phyloP scores from a whole-genome alignment of 92 coral and sea anemone genomes.

The Paragorgia papillata region DNA sequence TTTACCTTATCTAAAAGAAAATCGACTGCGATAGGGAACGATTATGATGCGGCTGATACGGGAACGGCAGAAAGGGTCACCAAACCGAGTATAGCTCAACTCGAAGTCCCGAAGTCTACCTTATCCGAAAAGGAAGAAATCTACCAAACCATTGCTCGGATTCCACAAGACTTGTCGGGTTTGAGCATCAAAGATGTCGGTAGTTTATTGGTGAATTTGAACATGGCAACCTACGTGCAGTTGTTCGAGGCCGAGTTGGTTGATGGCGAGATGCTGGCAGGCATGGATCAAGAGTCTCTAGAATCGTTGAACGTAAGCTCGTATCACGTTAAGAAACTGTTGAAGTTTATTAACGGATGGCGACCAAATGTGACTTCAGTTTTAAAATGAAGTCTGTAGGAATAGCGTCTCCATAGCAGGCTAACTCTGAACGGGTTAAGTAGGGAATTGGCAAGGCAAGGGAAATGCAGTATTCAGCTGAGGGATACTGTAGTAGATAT shows the following conservation, averaged over 20 bases:
- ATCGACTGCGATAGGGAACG: too few relatives aligned
- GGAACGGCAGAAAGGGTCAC: not conserved
- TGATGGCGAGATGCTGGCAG: constrained; percentile 80
- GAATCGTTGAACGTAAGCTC: constrained; percentile 76
- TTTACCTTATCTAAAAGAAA: not conserved
- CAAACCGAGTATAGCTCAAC: not conserved
- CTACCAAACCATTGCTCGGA: too few relatives aligned
- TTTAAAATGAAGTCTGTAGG: too few relatives aligned
- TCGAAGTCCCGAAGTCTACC: too few relatives aligned
- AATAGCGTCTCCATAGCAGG: too few relatives aligned
- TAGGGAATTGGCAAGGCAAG: too few relatives aligned
- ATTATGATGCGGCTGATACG: not conserved
- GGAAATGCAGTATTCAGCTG: too few relatives aligned
- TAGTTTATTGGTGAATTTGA: not conserved
- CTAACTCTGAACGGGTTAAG: too few relatives aligned
- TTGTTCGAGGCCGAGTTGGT: constrained; percentile 17
- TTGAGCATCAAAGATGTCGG: constrained; percentile 14
- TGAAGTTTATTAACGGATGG: constrained; percentile 79
- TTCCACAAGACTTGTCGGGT: not conserved
- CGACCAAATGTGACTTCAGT: constrained; percentile 83
- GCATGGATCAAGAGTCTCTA: constrained; percentile 67
- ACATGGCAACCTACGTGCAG: not conserved
- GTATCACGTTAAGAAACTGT: constrained; percentile 77
- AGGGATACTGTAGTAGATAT: too few relatives aligned
- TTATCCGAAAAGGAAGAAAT: too few relatives aligned